Conservation (phyloP, 2,113 vertebrate genomes). For the Gulo gulo region DNA sequence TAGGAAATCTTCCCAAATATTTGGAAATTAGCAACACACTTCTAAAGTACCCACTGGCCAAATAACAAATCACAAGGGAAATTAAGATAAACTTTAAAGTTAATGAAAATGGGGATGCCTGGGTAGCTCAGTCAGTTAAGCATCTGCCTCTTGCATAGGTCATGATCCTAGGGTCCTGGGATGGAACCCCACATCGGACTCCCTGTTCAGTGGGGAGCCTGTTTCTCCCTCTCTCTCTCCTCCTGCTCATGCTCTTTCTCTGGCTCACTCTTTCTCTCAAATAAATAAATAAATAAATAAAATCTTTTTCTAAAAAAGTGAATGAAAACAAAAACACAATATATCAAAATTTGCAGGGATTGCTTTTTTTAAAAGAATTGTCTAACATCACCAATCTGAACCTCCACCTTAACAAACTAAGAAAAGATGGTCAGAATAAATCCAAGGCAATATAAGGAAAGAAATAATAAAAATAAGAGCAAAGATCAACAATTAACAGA, state of each 20-base stretch:
- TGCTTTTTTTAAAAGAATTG: neutral
- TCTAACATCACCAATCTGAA: neutral
- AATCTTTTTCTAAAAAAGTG: neutral
- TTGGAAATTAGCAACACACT: neutral
- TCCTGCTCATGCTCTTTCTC: neutral
- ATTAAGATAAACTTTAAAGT: neutral
- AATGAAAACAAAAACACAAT: neutral
- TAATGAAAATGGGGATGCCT: neutral
- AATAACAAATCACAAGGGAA: neutral
- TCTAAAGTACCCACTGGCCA: neutral
- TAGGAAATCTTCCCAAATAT: neutral
- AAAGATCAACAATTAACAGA: neutral
- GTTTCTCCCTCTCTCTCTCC: neutral
- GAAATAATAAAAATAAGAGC: neutral
- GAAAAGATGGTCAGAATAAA: neutral
- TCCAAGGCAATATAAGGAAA: neutral
- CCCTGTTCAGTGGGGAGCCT: too few species aligned
- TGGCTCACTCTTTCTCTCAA: too few species aligned
- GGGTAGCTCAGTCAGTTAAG: neutral
- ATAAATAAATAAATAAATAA: too few species aligned
- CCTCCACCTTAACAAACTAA: neutral
- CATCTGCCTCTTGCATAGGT: neutral
- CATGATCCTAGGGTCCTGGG: neutral
- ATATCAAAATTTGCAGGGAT: neutral
- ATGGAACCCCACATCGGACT: neutral